Evolutionary conservation across 2,113 vertebrate species (phyloP), one percentile per base, ranked within the genome.

Genomic region (Hippocampus barbouri): DNA sequence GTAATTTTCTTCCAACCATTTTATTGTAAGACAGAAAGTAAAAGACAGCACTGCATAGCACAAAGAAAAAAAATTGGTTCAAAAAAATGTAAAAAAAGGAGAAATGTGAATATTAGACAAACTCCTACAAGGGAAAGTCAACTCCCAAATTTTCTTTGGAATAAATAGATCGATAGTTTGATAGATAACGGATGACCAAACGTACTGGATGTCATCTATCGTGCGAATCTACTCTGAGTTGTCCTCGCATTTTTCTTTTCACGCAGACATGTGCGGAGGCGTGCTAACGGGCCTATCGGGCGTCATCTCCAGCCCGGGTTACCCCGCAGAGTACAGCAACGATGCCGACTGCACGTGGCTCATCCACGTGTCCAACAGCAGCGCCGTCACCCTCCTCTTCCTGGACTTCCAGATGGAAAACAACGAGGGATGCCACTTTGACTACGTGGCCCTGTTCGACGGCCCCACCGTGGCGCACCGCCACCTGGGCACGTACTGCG

Each of bases 401-500:
- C 30, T 91, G 6, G 97, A 99, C 91, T 97, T 99, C 89, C 96
- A 97, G 83, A 81, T 99, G 83, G 97, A 99, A 82, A 96, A 94
- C 68, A 93, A 92, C 0, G 93, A 96, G 30, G 93, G 92, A 5
- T 99, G 97, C 34, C 90, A 93, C 72, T 99, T 97, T 0, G 97
- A 99, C 87, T 98, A 95, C 0, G 94, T 99, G 47, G 94, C 95
- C 1, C 76, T 98, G 51, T 95, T 97, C 0, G 95, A 96, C 10
- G 97, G 93, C 0, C 90, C 93, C 25, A 93, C 93, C 0, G 23
- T 93, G 0, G 72, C 89, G 0, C 91, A 95, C 1, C 70, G 85
- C 5, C 87, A 69, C 7, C 85, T 95, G 71, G 94, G 92, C 6
- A 94, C 90, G 77, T 96, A 93, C 91, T 99, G 97, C 0, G 96